Percentiles rank a stretch among this genome's conserved stretches.
phyloP scores from a whole-genome alignment of 2,888 invertebrate species.

The Cactoblastis cactorum region DNA sequence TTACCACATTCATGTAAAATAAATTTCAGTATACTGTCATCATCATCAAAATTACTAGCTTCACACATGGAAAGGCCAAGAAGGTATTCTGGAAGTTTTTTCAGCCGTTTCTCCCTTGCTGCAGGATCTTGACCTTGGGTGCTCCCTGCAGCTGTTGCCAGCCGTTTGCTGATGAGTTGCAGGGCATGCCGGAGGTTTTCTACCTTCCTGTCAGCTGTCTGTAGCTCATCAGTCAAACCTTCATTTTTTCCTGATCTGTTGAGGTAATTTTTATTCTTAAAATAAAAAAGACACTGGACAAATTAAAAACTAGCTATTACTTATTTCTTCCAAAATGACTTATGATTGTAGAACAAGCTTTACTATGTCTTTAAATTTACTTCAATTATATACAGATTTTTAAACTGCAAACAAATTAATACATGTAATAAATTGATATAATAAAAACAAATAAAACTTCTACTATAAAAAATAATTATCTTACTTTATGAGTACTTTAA shows the following conservation, averaged over 20 bases:
- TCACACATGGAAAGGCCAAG: constrained; percentile 88
- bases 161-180: constrained; percentile 81
- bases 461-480: background rate
- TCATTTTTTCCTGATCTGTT: constrained; percentile 90
- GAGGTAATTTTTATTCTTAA: background rate
- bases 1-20: constrained; percentile 78
- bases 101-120: constrained; percentile 86
- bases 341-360: too few species aligned
- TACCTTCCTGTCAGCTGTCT: constrained; percentile 89
- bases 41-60: constrained; percentile 80
- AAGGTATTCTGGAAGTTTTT: constrained; percentile 92
- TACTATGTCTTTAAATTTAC: too few species aligned
- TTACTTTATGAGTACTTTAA: background rate
- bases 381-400: too few species aligned
- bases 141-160: constrained; percentile 73
- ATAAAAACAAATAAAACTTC: too few species aligned
- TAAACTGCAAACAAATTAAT: too few species aligned
- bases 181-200: constrained; percentile 87
- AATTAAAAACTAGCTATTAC: too few species aligned
- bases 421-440: too few species aligned
- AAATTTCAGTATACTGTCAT: constrained; percentile 81
- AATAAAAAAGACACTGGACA: too few species aligned
- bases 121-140: constrained; percentile 80
- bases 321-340: too few species aligned
- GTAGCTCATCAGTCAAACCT: constrained; percentile 89